Evolutionary conservation across 2,888 invertebrate genomes (phyloP), one percentile per base, ranked within the genome.

Genomic region (Priapulus caudatus): DNA sequence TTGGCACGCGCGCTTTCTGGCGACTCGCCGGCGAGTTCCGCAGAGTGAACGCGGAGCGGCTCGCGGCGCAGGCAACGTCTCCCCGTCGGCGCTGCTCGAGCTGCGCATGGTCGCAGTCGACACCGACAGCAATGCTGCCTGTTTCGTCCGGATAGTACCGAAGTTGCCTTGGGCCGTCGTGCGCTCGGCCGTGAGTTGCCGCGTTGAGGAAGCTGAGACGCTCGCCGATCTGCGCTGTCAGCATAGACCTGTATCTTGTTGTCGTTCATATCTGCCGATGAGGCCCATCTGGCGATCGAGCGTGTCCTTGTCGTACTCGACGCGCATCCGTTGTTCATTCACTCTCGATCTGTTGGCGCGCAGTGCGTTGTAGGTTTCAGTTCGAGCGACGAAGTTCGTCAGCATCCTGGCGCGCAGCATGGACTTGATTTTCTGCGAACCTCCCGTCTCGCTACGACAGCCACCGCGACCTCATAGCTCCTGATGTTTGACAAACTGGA

Each of bases 21-120:
- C n/a, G 33, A 5, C 10, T 10, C 33, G 33, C 10, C n/a, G 33
- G 33, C 10, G 33, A 33, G n/a, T 33, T 5, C 10, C 33, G 33
- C 45, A 56, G 60, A n/a, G n/a, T n/a, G n/a, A n/a, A n/a, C n/a
- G n/a, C n/a, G 16, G 61, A 60, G 19, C 61, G 54, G 2, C 65
- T n/a, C 62, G 50, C 59, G 61, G 2, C 63, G 56, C n/a, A 62
- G n/a, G 56, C 43, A 57, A 59, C 2, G 61, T 60, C n/a, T 33
- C 33, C 18, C 57, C 65, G 58, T 86, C 84, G 52, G 87, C 72
- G 67, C 86, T 86, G 61, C 88, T 87, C n/a, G n/a, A n/a, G n/a
- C 63, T 86, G 88, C 0, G 87, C 87, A 23, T 83, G 81, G 15
- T 88, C 87, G 60, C 67, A 70, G 59, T 86, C 86, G 85, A 79